Evolutionary conservation across 1,140 invertebrate genomes (phyloP).

Genomic region (Neelides sp.): DNA sequence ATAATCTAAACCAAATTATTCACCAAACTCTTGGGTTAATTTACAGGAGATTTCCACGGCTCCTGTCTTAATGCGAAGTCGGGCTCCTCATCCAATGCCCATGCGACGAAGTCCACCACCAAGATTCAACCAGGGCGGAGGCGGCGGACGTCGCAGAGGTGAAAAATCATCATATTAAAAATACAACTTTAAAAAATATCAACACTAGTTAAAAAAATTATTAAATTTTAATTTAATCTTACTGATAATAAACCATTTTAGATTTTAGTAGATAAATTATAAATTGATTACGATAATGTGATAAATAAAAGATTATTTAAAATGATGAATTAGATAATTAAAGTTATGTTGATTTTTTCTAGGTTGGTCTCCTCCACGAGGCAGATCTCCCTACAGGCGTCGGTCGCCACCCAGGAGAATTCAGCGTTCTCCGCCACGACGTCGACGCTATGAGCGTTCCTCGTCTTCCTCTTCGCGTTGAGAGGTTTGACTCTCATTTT

Average conservation of each 20-base stretch:
- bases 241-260: conserved; percentile 32
- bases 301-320: not conserved
- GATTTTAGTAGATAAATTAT: conserved; percentile 3
- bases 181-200: conserved; percentile 11
- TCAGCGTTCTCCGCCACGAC: conserved; percentile 45
- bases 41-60: conserved; percentile 71
- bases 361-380: conserved; percentile 43
- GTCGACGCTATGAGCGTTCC: conserved; percentile 64
- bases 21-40: not conserved
- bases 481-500: no score
- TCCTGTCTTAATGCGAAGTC: conserved; percentile 67
- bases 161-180: conserved; percentile 27
- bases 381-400: conserved; percentile 39
- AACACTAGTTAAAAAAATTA: conserved; percentile 38
- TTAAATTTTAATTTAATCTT: conserved; percentile 47
- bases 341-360: not conserved
- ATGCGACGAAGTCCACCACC: conserved; percentile 44
- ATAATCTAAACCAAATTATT: not conserved
- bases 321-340: no score
- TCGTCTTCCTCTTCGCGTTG: conserved; percentile 65
- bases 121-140: conserved; percentile 40
- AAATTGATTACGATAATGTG: not conserved
- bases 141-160: conserved; percentile 34
- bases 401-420: conserved; percentile 38
- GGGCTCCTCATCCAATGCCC: conserved; percentile 48